phyloP scores from a whole-genome alignment of 2,888 invertebrate genomes.

The Luperina testacea region DNA sequence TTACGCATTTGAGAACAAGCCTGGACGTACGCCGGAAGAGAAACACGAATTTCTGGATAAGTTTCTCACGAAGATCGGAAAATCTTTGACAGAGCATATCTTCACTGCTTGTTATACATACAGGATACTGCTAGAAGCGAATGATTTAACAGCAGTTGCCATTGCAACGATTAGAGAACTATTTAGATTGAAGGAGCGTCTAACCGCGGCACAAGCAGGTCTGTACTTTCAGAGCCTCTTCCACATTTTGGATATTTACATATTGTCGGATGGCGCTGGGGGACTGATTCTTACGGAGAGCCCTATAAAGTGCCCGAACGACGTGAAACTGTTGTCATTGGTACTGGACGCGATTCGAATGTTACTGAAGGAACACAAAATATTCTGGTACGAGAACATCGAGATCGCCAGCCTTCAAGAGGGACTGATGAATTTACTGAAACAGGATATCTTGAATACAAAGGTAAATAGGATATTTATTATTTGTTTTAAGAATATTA shows the following conservation, averaged over 20 bases:
- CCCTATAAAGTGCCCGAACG: conserved; percentile 63
- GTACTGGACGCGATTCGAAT: conserved; percentile 69
- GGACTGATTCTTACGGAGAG: conserved; percentile 63
- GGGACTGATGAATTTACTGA: conserved; percentile 70
- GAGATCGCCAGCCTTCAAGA: conserved; percentile 73
- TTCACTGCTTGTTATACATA: conserved; percentile 63
- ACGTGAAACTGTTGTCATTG: conserved; percentile 66
- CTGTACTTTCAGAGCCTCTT: conserved; percentile 70
- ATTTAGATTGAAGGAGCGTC: conserved; percentile 65
- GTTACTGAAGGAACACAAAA: conserved; percentile 71
- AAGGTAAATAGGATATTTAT: conserved; percentile 60
- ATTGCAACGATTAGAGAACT: conserved; percentile 66
- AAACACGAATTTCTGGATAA: conserved; percentile 55
- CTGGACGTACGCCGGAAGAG: conserved; percentile 11
- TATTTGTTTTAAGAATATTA: background rate
- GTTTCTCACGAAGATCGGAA: conserved; percentile 57
- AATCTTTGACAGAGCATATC: conserved; percentile 67
- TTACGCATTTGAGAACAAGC: conserved; percentile 43
- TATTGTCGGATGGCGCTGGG: conserved; percentile 66
- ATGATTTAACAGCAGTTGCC: conserved; percentile 55
- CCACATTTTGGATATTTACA: conserved; percentile 68
- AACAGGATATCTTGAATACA: conserved; percentile 64
- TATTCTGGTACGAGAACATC: conserved; percentile 73
- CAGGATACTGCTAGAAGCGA: conserved; percentile 54
- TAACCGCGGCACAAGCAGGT: conserved; percentile 71